A percentile compares a stretch with the other conserved stretches of the same genome.
Evolutionary conservation across 2,888 invertebrate species (phyloP).

Genomic region (Ischnura elegans): DNA sequence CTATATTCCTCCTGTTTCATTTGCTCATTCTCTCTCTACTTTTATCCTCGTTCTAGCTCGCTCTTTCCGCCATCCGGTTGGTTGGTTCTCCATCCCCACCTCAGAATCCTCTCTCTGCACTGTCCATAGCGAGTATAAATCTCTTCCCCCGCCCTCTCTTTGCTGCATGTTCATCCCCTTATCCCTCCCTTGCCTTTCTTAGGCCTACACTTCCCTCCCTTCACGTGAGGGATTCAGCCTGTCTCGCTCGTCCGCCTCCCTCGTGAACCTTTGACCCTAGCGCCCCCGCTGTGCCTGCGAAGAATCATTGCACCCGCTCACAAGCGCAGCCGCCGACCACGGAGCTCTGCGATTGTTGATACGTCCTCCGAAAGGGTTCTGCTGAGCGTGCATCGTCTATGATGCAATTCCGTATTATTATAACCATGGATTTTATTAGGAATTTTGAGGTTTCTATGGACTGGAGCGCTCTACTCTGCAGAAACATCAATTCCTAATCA

Average conservation of each 20-base stretch:
- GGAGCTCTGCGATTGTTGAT: not conserved
- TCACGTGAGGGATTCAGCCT: not conserved
- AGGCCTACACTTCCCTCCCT: not conserved
- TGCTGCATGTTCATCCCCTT: not conserved
- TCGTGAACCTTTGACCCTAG: not conserved
- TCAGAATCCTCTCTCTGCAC: not conserved
- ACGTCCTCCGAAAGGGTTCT: not conserved
- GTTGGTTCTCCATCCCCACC: not conserved
- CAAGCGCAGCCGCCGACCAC: not conserved
- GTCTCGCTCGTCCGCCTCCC: slow-evolving; percentile 6
- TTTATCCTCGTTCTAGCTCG: too few relatives aligned
- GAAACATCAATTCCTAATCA: too few relatives aligned
- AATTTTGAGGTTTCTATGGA: too few relatives aligned
- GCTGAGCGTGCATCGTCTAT: too few relatives aligned
- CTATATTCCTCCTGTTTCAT: too few relatives aligned
- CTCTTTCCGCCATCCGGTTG: not conserved
- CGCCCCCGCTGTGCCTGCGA: not conserved
- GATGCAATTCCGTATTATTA: too few relatives aligned
- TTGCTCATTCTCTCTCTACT: not conserved
- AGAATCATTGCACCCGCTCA: not conserved
- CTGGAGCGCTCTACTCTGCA: too few relatives aligned
- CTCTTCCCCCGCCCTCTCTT: not conserved
- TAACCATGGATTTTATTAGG: too few relatives aligned
- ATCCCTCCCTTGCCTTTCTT: not conserved
- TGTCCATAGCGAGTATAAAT: not conserved